Evolutionary conservation across 2,888 invertebrate genomes (phyloP), one percentile per base, ranked within the genome.

Genomic region (Synergus itoensis): DNA sequence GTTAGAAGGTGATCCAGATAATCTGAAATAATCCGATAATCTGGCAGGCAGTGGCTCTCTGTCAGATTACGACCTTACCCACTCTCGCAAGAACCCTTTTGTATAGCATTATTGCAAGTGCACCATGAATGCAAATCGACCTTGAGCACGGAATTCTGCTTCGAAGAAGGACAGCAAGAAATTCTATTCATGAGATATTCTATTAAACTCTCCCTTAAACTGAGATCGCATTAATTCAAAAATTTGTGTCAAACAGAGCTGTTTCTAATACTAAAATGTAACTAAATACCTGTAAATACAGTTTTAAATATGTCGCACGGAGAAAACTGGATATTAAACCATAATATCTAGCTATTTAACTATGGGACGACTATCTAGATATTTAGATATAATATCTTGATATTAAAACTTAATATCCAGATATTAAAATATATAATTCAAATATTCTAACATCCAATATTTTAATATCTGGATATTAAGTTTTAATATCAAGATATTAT

Each of bases 1-100:
- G 69, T 80, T 69, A 65, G 73, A 75, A 77, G 77, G 36, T 75
- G 80, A 80, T 80, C 77, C 75, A 77, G 80, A 80, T 80, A 80
- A 80, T 80, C 77, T 28, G 28, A 28, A 28, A 28, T 28, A 28
- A 28, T 28, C 28, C 77, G 3, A 48, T 80, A 80, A 80, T 80
- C 80, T 80, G 77, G 65, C 80, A 80, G 76, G 43, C 57, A 62
- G 77, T 75, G 77, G 77, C 77, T 80, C 67, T 65, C 77, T 78
- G 77, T 76, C 80, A 80, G 80, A 80, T 80, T 80, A 80, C 76
- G 57, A 78, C 77, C 45, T 77, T 57, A 40, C 43, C 53, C 28
- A 77, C 48, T 79, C 73, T 75, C 45, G 16, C 62, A 75, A 62
- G 16, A 43, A 75, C 63, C 53, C 12, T 76, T 63, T 73, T 79